These are phyloP conservation scores for Petrocephalus zakoni DNA, from an alignment of 2,113 vertebrate genomes.

Conservation along the genomic window DNA sequence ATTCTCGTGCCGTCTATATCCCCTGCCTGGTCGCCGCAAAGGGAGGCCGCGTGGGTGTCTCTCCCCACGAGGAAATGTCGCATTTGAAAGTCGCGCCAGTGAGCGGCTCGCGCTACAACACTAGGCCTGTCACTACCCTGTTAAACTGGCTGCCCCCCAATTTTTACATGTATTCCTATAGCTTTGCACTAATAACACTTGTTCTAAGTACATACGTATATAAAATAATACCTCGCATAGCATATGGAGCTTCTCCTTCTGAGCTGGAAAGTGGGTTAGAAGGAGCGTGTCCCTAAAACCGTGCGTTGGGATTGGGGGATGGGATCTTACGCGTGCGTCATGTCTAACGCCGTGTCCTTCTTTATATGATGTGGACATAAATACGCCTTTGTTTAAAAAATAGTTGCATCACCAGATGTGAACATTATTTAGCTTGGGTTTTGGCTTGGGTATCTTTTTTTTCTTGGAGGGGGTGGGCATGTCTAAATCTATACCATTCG, in stretches of 20 bases:
- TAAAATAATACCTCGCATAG: neutral
- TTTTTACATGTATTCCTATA: neutral
- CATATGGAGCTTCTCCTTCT: neutral
- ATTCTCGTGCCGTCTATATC: conserved; percentile 64
- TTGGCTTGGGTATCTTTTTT: conserved; percentile 56
- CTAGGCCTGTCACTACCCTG: neutral
- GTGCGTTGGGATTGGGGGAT: conserved; percentile 9
- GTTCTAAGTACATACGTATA: neutral
- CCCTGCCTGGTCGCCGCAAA: conserved; percentile 36
- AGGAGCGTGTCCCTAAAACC: neutral
- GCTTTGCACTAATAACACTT: neutral
- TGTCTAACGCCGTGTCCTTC: conserved; percentile 40
- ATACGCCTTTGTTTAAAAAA: conserved; percentile 43
- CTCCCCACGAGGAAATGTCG: conserved; percentile 32
- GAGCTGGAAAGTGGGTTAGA: neutral
- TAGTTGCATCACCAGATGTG: conserved; percentile 56
- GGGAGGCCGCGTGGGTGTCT: conserved; percentile 16
- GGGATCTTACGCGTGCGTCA: neutral
- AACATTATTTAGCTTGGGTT: conserved; percentile 56
- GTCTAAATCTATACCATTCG: conserved; percentile 34
- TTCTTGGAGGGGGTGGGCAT: neutral
- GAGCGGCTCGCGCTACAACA: conserved; percentile 22
- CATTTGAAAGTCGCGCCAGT: conserved; percentile 54
- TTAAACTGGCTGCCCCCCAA: neutral
- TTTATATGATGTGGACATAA: conserved; percentile 26